Evolutionary conservation across 2,797 vertebrate species (phyloP).

Genomic region (Stomatorhinus walkeri): DNA sequence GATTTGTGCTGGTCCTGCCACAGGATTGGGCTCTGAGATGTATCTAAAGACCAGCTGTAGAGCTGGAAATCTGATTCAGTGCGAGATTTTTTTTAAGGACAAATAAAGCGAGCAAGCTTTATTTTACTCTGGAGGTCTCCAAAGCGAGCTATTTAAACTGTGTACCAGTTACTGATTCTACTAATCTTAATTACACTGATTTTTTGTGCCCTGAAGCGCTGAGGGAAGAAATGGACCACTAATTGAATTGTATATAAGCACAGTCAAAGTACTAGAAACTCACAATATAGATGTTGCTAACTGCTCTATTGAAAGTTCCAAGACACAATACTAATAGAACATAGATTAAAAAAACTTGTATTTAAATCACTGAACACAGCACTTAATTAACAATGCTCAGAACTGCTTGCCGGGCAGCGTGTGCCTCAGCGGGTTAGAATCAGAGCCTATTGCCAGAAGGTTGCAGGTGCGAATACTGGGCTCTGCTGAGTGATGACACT

Average conservation of each 20-base stretch:
- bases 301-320: background rate
- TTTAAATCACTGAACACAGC: background rate
- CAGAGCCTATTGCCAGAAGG: background rate
- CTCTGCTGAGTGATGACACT: background rate
- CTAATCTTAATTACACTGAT: slow-evolving; percentile 6
- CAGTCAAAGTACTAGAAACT: background rate
- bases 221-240: background rate
- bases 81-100: background rate
- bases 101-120: background rate
- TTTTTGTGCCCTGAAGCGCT: background rate
- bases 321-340: background rate
- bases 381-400: background rate
- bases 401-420: background rate
- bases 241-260: background rate
- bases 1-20: background rate
- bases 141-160: background rate
- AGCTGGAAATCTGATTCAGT: background rate
- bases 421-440: background rate
- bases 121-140: background rate
- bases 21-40: background rate
- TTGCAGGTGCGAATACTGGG: background rate
- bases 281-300: background rate
- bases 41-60: background rate
- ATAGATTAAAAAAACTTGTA: background rate
- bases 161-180: background rate